Conservation (phyloP, 2,888 invertebrate genomes). For the Trisateles emortualis region DNA sequence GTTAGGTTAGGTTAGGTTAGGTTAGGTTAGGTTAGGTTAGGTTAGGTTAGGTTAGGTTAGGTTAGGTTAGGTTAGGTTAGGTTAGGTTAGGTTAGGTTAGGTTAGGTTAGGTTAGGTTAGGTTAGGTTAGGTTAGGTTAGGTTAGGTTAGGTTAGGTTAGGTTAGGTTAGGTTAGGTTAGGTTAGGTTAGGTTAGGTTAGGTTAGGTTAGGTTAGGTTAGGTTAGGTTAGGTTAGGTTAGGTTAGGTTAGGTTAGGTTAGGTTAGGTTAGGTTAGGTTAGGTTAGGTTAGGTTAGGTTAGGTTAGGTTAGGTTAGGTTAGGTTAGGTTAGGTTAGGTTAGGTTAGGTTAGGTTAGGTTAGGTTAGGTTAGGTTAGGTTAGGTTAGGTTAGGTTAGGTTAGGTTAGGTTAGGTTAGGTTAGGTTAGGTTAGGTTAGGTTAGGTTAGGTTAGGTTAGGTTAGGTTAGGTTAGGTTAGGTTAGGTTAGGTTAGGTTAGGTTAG, state of each 20-base stretch:
- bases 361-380: conserved; percentile 7
- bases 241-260: conserved; percentile 14
- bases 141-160: conserved; percentile 14
- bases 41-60: conserved; percentile 14
- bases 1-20: conserved; percentile 14
- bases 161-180: conserved; percentile 14
- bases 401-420: conserved; percentile 13
- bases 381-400: conserved; percentile 7
- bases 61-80: conserved; percentile 14
- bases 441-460: conserved; percentile 12
- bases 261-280: conserved; percentile 9
- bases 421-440: conserved; percentile 11
- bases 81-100: conserved; percentile 10
- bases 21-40: conserved; percentile 14
- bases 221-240: conserved; percentile 14
- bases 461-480: conserved; percentile 14
- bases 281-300: conserved; percentile 7
- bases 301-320: conserved; percentile 7
- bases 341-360: conserved; percentile 7
- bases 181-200: conserved; percentile 14
- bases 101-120: conserved; percentile 13
- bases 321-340: conserved; percentile 7
- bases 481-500: conserved; percentile 16
- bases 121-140: conserved; percentile 14
- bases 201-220: conserved; percentile 14